Evolutionary conservation across 2,888 invertebrate genomes (phyloP).

Genomic region (Pammene aurita): DNA sequence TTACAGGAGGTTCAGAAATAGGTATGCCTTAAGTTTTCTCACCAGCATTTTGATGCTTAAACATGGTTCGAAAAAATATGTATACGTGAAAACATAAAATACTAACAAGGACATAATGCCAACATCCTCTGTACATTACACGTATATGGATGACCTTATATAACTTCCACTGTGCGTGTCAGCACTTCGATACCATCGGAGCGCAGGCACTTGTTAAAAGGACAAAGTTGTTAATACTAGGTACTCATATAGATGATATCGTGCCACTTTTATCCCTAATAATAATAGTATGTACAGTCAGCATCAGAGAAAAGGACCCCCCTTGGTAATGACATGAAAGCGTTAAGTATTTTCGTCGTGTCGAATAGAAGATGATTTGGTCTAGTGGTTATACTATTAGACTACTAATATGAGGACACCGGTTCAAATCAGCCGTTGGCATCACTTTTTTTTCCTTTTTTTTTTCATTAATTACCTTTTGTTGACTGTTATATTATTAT

Average conservation of each 20-base stretch:
- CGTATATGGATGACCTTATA: not conserved
- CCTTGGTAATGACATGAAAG: no score
- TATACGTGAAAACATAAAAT: not conserved
- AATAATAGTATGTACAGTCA: no score
- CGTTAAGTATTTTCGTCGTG: no score
- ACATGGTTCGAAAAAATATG: constrained; percentile 5
- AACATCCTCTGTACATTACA: not conserved
- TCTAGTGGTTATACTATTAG: no score
- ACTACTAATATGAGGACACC: no score
- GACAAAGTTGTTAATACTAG: not conserved
- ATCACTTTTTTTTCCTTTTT: no score
- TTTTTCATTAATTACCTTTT: no score
- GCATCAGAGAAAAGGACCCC: no score
- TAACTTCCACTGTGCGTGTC: not conserved
- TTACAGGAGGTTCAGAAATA: not conserved
- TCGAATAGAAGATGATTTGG: no score
- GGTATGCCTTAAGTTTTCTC: not conserved
- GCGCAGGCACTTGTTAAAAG: not conserved
- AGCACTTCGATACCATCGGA: constrained; percentile 1
- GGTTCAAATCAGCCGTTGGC: no score
- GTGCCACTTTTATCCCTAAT: not conserved
- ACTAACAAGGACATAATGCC: not conserved
- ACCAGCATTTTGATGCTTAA: constrained; percentile 8
- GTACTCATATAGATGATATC: not conserved
- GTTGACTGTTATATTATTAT: no score